These are phyloP conservation scores for Lutjanus campechanus DNA, from an alignment of 2,797 vertebrate genomes.

Conservation along the genomic window DNA sequence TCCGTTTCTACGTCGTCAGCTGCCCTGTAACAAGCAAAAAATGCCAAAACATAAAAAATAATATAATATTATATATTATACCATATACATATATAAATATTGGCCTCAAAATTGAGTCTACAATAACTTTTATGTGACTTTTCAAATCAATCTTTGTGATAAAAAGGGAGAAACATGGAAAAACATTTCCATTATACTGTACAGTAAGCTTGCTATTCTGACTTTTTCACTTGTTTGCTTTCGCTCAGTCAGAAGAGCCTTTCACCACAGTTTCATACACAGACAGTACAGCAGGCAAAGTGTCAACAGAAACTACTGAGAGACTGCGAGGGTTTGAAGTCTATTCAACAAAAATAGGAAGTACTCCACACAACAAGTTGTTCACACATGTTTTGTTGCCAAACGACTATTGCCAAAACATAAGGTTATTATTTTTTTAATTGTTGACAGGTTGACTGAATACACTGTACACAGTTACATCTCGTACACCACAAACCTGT, in stretches of 20 bases:
- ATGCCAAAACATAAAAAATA: no score
- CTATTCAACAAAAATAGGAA: slow-evolving; percentile 20
- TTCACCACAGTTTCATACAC: not conserved
- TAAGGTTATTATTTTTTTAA: not conserved
- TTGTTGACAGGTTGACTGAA: slow-evolving; percentile 1
- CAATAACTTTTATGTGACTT: no score
- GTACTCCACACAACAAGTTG: not conserved
- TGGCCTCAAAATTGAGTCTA: no score
- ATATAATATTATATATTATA: no score
- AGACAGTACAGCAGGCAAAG: not conserved
- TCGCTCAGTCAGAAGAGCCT: not conserved
- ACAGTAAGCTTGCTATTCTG: not conserved
- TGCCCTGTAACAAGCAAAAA: no score
- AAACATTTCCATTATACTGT: not conserved
- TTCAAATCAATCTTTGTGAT: no score
- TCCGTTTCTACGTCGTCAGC: no score
- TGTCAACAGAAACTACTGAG: not conserved
- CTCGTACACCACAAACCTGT: not conserved
- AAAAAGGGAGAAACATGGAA: not conserved
- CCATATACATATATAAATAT: no score
- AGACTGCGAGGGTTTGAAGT: not conserved
- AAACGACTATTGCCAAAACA: slow-evolving; percentile 11
- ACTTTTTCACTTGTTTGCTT: not conserved
- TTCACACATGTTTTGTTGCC: slow-evolving; percentile 7
- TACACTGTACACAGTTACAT: not conserved